Percentiles rank a stretch among this genome's conserved stretches.
Evolutionary conservation across 2,797 vertebrate genomes (phyloP).

Genomic region (Tapirus indicus): DNA sequence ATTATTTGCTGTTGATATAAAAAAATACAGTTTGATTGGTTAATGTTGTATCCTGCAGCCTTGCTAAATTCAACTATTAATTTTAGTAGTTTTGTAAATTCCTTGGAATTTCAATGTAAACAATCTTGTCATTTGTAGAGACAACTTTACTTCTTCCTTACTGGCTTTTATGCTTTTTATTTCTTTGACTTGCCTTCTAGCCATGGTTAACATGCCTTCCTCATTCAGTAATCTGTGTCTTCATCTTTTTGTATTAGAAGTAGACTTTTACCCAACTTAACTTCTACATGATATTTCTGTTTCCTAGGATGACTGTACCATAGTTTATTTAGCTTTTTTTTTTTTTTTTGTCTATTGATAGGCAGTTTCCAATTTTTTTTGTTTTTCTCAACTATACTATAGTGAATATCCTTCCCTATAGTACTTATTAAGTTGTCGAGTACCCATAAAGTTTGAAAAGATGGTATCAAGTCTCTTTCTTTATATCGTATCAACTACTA

Average conservation of each 20-base stretch:
- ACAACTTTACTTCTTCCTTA: background rate
- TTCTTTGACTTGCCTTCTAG: background rate
- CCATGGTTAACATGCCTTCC: background rate
- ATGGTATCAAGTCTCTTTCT: background rate
- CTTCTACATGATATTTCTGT: background rate
- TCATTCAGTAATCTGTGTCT: background rate
- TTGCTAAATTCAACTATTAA: background rate
- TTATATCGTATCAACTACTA: background rate
- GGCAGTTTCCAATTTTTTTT: background rate
- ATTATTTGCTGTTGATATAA: background rate
- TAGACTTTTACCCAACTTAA: background rate
- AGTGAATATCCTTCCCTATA: background rate
- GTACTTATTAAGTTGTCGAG: background rate
- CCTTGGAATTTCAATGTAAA: background rate
- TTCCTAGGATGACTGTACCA: background rate
- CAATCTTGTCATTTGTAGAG: background rate
- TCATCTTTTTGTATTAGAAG: background rate
- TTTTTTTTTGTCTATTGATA: background rate
- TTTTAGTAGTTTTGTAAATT: background rate
- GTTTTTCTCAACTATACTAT: background rate
- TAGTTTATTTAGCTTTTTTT: background rate
- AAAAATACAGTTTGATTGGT: background rate
- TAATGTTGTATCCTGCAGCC: background rate
- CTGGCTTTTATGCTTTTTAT: background rate
- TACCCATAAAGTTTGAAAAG: slow-evolving; percentile 28